A percentile compares a stretch with the other conserved stretches of the same genome.
phyloP scores from a whole-genome alignment of 2,888 invertebrate species.

The Pristionchus mayeri region DNA sequence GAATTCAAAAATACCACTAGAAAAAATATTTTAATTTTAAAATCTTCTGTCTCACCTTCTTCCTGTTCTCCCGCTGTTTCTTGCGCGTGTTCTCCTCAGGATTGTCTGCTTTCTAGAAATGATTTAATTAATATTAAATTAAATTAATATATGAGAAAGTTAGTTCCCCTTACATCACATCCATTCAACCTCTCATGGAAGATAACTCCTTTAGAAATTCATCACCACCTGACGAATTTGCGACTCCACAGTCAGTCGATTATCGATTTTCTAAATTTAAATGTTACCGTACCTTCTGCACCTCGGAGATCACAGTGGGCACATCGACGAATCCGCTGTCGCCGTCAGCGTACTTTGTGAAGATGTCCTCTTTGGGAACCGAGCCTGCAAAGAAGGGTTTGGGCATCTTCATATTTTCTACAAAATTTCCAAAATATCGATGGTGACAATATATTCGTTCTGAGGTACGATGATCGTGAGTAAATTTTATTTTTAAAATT shows the following conservation, averaged over 20 bases:
- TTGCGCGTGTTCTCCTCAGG: conserved; percentile 25
- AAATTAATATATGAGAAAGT: too few relatives aligned
- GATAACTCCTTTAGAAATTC: too few relatives aligned
- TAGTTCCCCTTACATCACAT: too few relatives aligned
- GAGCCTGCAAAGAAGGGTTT: neutral
- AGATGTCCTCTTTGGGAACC: conserved; percentile 26
- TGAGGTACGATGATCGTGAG: too few relatives aligned
- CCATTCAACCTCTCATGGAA: too few relatives aligned
- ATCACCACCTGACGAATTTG: too few relatives aligned
- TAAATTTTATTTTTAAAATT: neutral
- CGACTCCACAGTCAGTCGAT: too few relatives aligned
- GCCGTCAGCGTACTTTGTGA: conserved; percentile 29
- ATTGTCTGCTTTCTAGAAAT: neutral
- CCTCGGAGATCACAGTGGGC: conserved; percentile 23
- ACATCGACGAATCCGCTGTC: conserved; percentile 47
- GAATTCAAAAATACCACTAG: too few relatives aligned
- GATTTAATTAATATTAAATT: neutral
- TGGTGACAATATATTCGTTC: too few relatives aligned
- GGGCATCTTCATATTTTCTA: neutral
- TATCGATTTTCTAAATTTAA: neutral
- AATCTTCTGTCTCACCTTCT: neutral
- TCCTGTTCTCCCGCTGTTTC: conserved; percentile 33
- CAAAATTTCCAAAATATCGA: neutral
- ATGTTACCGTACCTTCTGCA: neutral
- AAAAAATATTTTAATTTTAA: too few relatives aligned